A percentile compares a stretch with the other conserved stretches of the same genome.
Conservation (phyloP, 2,888 invertebrate species). For the Osmoderma eremita region DNA sequence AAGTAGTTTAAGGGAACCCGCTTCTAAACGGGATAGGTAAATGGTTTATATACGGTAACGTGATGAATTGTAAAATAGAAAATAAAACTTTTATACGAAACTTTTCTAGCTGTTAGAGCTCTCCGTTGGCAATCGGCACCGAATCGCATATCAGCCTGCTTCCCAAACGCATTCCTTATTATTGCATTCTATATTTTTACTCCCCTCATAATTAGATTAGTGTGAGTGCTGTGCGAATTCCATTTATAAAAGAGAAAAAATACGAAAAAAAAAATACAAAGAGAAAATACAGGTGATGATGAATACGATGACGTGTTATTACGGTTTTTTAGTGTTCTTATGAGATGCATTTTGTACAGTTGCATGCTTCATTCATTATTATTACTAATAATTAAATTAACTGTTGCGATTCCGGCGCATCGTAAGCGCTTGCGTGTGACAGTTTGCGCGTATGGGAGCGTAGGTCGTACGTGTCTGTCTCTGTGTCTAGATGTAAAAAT, state of each 20-base stretch:
- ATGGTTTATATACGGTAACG: no score
- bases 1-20: constrained; percentile 27
- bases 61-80: constrained; percentile 22
- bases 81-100: constrained; percentile 36
- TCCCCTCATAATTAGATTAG: constrained; percentile 47
- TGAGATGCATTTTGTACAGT: constrained; percentile 63
- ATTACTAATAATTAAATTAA: constrained; percentile 53
- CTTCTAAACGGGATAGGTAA: constrained; percentile 7
- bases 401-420: constrained; percentile 49
- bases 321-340: constrained; percentile 61
- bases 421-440: constrained; percentile 51
- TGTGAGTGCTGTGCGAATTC: constrained; percentile 48
- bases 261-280: constrained; percentile 39
- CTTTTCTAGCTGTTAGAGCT: constrained; percentile 31
- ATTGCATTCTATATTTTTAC: constrained; percentile 62
- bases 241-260: constrained; percentile 41
- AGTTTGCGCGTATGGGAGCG: constrained; percentile 17
- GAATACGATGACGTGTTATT: constrained; percentile 33
- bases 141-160: constrained; percentile 37
- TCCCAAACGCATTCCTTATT: constrained; percentile 60
- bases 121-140: constrained; percentile 22
- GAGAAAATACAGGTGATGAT: constrained; percentile 42
- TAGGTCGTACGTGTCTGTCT: constrained; percentile 32
- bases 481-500: constrained; percentile 25
- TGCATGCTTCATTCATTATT: constrained; percentile 61